A percentile compares a stretch with the other conserved stretches of the same genome.
phyloP scores from a whole-genome alignment of 2,888 invertebrate genomes.

The Xanthorhoe designata region DNA sequence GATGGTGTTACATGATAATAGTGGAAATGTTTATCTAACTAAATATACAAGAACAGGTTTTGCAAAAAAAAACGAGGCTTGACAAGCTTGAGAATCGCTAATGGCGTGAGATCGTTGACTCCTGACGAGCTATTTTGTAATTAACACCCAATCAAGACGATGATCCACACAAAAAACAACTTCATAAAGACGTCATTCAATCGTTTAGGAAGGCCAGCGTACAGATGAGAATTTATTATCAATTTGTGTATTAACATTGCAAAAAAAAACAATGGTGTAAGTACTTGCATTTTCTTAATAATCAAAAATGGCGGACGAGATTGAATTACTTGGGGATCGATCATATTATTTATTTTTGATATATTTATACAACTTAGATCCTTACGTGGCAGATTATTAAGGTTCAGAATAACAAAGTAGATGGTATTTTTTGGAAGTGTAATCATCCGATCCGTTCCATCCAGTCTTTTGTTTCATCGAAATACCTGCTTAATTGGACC shows the following conservation, averaged over 20 bases:
- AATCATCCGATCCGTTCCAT: conserved; percentile 62
- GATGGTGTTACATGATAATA: conserved; percentile 12
- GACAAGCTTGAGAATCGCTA: conserved; percentile 45
- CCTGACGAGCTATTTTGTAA: conserved; percentile 65
- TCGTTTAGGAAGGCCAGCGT: conserved; percentile 27
- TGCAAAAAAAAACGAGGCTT: conserved; percentile 39
- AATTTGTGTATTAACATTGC: conserved; percentile 5
- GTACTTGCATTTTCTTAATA: conserved; percentile 46
- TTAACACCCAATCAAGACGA: conserved; percentile 63
- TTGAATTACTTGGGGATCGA: conserved; percentile 55
- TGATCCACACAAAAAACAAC: conserved; percentile 51
- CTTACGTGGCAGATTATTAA: conserved; percentile 45
- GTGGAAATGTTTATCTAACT: background rate
- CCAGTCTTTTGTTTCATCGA: conserved; percentile 57
- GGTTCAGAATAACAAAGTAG: conserved; percentile 43
- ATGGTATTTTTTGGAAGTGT: conserved; percentile 48
- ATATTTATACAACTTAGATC: conserved; percentile 39
- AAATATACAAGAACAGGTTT: conserved; percentile 11
- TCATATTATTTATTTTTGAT: conserved; percentile 42
- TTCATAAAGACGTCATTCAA: conserved; percentile 46
- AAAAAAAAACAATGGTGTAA: conserved; percentile 46
- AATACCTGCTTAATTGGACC: conserved; percentile 65
- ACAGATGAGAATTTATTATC: conserved; percentile 29
- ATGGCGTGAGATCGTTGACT: conserved; percentile 60
- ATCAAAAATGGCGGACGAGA: conserved; percentile 61